phyloP scores from a whole-genome alignment of 2,888 invertebrate species.

The Cephus pulcher region DNA sequence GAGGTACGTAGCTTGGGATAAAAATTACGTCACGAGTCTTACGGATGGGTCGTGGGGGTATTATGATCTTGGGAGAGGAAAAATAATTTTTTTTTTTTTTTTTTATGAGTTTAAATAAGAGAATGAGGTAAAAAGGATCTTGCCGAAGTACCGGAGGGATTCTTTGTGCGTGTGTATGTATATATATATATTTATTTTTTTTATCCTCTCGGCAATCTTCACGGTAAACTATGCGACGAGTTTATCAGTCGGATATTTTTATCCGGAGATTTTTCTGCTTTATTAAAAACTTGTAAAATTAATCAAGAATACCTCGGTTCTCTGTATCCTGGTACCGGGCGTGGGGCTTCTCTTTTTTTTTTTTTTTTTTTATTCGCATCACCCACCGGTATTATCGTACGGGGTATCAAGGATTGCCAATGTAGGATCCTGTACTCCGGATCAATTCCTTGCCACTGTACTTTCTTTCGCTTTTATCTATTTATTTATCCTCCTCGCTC shows the following conservation, averaged over 20 bases:
- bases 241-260: conserved; percentile 28
- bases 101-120: neutral
- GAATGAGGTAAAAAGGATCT: neutral
- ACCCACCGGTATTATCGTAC: neutral
- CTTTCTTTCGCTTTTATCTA: neutral
- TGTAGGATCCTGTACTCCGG: neutral
- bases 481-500: neutral
- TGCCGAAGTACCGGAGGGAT: neutral
- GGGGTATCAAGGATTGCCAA: neutral
- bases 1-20: neutral
- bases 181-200: neutral
- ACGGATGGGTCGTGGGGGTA: neutral
- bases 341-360: too few relatives aligned
- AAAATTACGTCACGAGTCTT: neutral
- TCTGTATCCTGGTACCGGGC: neutral
- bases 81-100: neutral
- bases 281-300: conserved; percentile 45
- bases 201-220: conserved; percentile 13
- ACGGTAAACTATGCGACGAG: conserved; percentile 39
- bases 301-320: conserved; percentile 36
- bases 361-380: neutral
- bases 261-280: conserved; percentile 23
- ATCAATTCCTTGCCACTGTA: neutral
- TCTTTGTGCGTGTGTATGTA: neutral
- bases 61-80: neutral